These are phyloP conservation scores for Tipula helvola DNA, from an alignment of 2,888 invertebrate genomes.

Conservation along the genomic window DNA sequence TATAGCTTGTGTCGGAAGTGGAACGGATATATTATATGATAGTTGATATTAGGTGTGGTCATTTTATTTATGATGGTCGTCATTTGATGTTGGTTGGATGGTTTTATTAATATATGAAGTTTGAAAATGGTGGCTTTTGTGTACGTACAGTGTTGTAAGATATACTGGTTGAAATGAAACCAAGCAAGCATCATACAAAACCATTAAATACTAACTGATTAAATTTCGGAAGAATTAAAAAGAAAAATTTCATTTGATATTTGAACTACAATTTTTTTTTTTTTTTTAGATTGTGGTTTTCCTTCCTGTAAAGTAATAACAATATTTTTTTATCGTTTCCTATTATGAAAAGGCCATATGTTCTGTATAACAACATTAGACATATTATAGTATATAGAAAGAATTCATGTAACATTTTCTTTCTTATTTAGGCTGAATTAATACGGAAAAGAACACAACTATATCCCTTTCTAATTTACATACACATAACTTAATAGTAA, in stretches of 20 bases:
- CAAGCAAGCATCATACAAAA: not conserved
- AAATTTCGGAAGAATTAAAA: not conserved
- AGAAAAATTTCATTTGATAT: not conserved
- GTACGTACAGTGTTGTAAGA: not conserved
- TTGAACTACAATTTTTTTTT: not conserved
- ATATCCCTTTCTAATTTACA: too few relatives aligned
- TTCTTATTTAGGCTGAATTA: too few relatives aligned
- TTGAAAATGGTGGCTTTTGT: not conserved
- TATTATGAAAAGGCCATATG: not conserved
- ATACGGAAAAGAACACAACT: too few relatives aligned
- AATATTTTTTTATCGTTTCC: not conserved
- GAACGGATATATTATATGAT: not conserved
- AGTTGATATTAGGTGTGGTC: not conserved
- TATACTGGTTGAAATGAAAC: not conserved
- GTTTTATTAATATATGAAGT: not conserved
- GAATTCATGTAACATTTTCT: not conserved
- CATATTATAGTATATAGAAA: not conserved
- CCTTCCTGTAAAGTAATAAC: not conserved
- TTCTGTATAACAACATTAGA: not conserved
- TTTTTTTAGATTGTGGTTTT: not conserved
- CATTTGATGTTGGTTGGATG: not conserved
- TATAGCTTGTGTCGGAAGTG: not conserved
- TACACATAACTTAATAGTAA: too few relatives aligned
- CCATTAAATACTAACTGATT: not conserved
- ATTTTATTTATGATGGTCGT: not conserved